phyloP scores from a whole-genome alignment of 2,113 vertebrate genomes.

The Grammomys dolichurus region DNA sequence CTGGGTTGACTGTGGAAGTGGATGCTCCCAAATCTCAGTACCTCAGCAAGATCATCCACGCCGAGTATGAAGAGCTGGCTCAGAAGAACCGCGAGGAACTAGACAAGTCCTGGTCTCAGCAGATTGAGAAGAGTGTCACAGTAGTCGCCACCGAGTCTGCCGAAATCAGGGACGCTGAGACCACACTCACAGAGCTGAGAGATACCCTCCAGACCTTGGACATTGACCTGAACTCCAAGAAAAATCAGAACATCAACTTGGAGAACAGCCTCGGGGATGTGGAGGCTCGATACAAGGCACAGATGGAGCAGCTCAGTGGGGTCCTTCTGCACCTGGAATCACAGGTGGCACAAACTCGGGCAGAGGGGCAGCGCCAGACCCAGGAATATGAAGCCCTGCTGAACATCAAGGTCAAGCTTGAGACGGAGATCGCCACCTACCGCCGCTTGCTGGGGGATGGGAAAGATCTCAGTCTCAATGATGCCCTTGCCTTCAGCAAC shows the following conservation, averaged over 20 bases:
- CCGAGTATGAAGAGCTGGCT: constrained; percentile 79
- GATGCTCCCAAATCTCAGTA: too few species aligned
- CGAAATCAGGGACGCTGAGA: constrained; percentile 86
- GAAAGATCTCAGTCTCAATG: constrained; percentile 91
- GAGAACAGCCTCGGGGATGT: constrained; percentile 92
- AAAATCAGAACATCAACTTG: constrained; percentile 91
- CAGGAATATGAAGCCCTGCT: constrained; percentile 93
- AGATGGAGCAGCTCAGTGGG: constrained; percentile 90
- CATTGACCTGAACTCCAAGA: constrained; percentile 93
- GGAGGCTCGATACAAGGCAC: constrained; percentile 88
- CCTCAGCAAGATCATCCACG: too few species aligned
- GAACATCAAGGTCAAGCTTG: constrained; percentile 95
- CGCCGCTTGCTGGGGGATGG: constrained; percentile 92
- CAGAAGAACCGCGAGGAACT: constrained; percentile 73
- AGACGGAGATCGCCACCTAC: constrained; percentile 94
- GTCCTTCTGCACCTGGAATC: constrained; percentile 88
- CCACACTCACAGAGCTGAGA: constrained; percentile 86
- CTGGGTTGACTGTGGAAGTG: too few species aligned
- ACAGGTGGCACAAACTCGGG: constrained; percentile 89
- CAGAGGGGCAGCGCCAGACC: constrained; percentile 91
- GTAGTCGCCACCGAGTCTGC: constrained; percentile 84
- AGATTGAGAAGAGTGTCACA: constrained; percentile 93
- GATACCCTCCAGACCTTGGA: constrained; percentile 92
- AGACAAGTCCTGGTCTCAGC: constrained; percentile 92
- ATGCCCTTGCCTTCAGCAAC: constrained; percentile 89